phyloP scores from a whole-genome alignment of 2,888 invertebrate genomes.

The Candidula unifasciata region DNA sequence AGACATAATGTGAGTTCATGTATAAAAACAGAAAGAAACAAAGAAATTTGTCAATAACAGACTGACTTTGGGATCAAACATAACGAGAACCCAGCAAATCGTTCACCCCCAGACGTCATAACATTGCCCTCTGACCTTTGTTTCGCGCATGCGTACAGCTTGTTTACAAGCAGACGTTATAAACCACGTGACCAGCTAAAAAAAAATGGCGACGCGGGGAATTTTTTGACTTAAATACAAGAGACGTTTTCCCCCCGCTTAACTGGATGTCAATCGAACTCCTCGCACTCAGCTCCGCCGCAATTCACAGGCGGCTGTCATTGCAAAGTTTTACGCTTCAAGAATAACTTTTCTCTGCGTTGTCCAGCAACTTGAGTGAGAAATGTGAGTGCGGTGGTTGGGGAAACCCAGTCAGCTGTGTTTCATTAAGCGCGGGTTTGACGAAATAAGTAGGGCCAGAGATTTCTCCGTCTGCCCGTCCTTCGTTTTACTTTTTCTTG shows the following conservation, averaged over 20 bases:
- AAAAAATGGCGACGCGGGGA: slow-evolving; percentile 52
- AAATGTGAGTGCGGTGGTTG: background rate
- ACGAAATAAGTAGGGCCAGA: slow-evolving; percentile 85
- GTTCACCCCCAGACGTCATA: background rate
- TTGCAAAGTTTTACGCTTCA: background rate
- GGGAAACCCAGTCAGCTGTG: slow-evolving; percentile 18
- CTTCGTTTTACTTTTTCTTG: slow-evolving; percentile 86
- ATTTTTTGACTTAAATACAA: slow-evolving; percentile 43
- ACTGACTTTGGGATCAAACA: background rate
- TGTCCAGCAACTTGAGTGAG: background rate
- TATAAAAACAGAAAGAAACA: too few relatives aligned
- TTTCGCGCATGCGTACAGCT: slow-evolving; percentile 52
- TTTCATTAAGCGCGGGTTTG: background rate
- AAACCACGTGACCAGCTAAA: slow-evolving; percentile 43
- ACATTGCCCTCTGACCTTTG: slow-evolving; percentile 6
- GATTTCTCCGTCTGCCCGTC: slow-evolving; percentile 85
- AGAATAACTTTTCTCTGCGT: background rate
- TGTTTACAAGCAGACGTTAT: slow-evolving; percentile 52
- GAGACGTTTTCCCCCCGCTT: background rate
- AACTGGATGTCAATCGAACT: background rate
- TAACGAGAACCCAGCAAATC: background rate
- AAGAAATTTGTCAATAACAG: too few relatives aligned
- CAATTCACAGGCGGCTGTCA: background rate
- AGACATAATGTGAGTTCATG: too few relatives aligned
- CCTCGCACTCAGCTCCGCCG: background rate